Percentiles rank a stretch among this genome's conserved stretches.
Conservation (phyloP, 2,888 invertebrate genomes). For the Polydrusus pterygomalis region DNA sequence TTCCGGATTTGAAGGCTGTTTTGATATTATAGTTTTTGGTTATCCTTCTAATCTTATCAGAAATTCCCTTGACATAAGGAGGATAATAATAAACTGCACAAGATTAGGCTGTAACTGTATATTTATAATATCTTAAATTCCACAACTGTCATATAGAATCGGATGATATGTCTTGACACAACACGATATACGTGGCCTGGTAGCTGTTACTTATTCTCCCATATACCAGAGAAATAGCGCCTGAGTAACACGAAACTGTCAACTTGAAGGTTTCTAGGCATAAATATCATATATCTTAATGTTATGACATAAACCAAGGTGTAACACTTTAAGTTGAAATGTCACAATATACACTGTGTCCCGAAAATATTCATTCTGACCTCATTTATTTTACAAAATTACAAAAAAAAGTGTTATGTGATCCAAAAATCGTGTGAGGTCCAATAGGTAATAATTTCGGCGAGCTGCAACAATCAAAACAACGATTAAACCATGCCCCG, state of each 20-base stretch:
- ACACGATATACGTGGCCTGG: neutral
- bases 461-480: constrained; percentile 20
- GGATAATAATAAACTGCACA: too few species aligned
- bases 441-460: constrained; percentile 14
- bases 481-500: constrained; percentile 13
- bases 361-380: too few species aligned
- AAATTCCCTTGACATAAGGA: too few species aligned
- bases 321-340: too few species aligned
- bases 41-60: too few species aligned
- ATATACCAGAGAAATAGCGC: neutral
- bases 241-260: too few species aligned
- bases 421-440: constrained; percentile 22
- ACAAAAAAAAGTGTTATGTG: neutral
- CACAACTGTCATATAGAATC: neutral
- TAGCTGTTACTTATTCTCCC: neutral
- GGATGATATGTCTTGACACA: neutral
- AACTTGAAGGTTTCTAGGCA: too few species aligned
- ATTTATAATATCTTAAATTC: neutral
- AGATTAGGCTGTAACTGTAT: too few species aligned
- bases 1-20: too few species aligned
- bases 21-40: too few species aligned
- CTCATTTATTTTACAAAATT: neutral
- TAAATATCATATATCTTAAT: constrained; percentile 3
- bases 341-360: too few species aligned
- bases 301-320: too few species aligned